Percentiles rank a stretch among this genome's conserved stretches.
Evolutionary conservation across 2,797 vertebrate species (phyloP).

Genomic region (Salarias fasciatus): DNA sequence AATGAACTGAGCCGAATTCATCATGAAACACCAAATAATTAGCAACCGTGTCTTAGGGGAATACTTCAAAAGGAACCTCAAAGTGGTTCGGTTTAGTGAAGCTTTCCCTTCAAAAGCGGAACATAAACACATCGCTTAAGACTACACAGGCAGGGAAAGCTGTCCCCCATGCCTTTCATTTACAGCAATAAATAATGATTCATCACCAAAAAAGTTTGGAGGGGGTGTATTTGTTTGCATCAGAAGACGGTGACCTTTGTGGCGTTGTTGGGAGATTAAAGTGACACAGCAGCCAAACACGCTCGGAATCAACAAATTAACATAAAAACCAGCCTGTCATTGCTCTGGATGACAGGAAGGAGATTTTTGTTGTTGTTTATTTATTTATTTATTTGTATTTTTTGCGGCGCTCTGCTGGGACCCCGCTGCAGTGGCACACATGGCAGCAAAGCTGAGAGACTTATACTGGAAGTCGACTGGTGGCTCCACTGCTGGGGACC

Average conservation of each 20-base stretch:
- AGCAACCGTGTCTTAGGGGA: slow-evolving; percentile 79
- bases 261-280: slow-evolving; percentile 70
- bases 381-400: slow-evolving; percentile 62
- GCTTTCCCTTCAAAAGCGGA: slow-evolving; percentile 78
- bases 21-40: slow-evolving; percentile 84
- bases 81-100: slow-evolving; percentile 79
- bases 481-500: slow-evolving; percentile 82
- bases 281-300: slow-evolving; percentile 69
- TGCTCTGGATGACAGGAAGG: slow-evolving; percentile 56
- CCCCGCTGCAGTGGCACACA: slow-evolving; percentile 38
- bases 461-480: slow-evolving; percentile 78
- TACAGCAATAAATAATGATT: slow-evolving; percentile 79
- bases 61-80: slow-evolving; percentile 82
- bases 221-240: slow-evolving; percentile 73
- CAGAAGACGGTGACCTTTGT: slow-evolving; percentile 75
- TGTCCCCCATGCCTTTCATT: slow-evolving; percentile 80
- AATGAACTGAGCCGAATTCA: slow-evolving; percentile 82
- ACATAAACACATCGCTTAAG: slow-evolving; percentile 78
- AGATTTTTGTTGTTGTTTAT: too few relatives aligned
- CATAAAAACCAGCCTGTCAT: slow-evolving; percentile 59
- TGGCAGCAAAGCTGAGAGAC: slow-evolving; percentile 72
- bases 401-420: slow-evolving; percentile 65
- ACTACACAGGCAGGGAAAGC: slow-evolving; percentile 76
- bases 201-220: slow-evolving; percentile 79
- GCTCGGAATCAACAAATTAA: slow-evolving; percentile 73